Percentiles rank a stretch among this genome's conserved stretches.
Conservation (phyloP, 2,113 vertebrate genomes). For the Cephalopholis sonnerati region DNA sequence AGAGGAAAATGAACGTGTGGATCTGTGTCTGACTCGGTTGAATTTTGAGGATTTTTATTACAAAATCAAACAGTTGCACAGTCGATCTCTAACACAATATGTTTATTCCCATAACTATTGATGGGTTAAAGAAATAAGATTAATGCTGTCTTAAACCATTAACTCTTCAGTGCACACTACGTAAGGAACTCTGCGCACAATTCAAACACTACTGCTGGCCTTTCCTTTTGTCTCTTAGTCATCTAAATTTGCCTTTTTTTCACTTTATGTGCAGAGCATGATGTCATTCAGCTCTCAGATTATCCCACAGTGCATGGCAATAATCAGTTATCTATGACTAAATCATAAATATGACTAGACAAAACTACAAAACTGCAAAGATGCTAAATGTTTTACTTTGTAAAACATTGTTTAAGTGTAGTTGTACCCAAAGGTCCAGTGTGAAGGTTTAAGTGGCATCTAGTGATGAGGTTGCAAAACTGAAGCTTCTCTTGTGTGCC, state of each 20-base stretch:
- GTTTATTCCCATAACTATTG: neutral
- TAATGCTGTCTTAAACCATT: neutral
- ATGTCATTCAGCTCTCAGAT: neutral
- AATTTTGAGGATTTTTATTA: constrained; percentile 17
- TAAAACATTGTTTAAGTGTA: too few species aligned
- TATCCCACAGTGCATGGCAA: too few species aligned
- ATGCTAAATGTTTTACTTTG: too few species aligned
- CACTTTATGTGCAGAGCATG: neutral
- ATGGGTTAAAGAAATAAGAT: neutral
- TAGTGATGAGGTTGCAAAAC: too few species aligned
- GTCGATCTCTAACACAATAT: neutral
- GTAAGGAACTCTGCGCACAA: neutral
- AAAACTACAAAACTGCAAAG: too few species aligned
- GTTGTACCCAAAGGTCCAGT: too few species aligned
- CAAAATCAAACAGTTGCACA: neutral
- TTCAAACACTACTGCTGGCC: too few species aligned
- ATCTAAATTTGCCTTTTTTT: neutral
- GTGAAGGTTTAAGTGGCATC: too few species aligned
- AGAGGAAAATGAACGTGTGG: neutral
- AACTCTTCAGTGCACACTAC: neutral
- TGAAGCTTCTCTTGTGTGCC: too few species aligned
- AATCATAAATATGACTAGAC: too few species aligned
- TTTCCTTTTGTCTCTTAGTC: neutral
- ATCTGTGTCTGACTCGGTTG: neutral
- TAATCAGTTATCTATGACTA: too few species aligned